Evolutionary conservation across 1,140 invertebrate species (phyloP), one percentile per base, ranked within the genome.

Genomic region (Mylabris phalerata): DNA sequence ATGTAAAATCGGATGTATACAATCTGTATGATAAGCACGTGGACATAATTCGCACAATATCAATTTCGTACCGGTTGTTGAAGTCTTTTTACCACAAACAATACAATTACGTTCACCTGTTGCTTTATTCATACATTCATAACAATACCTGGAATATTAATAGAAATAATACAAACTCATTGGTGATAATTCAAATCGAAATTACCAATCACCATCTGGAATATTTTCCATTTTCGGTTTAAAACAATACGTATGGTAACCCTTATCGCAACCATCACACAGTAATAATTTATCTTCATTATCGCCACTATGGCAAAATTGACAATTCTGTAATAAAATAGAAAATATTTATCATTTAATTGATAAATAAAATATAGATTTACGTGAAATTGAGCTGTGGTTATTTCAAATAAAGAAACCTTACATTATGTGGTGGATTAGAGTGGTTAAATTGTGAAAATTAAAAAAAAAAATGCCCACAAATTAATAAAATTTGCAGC

Each of bases 171-270:
- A 19, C 19, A 2, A 19, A 19, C 1, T 19, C 19, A 19, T 19
- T 19, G 19, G 19, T 19, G 19, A 19, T 13, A 4, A 44, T 6
- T 44, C 2, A 4, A 44, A 44, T 32, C 39, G 26, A 26, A 48
- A 9, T 9, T 71, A 98, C 95, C 95, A 98, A 74, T 98, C 94
- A 59, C 95, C 95, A 69, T 97, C 93, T 41, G 95, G 95, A 78
- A 91, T 96, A 68, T 87, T 89, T 56, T 94, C 92, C 89, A 98
- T 93, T 77, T 92, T 89, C 63, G 95, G 95, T 78, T 93, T 94
- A 80, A 98, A 98, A 79, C 95, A 98, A 73, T 98, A 98, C 45
- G 93, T 98, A 79, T 98, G 95, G 75, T 97, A 98, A 48, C 95
- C 95, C 75, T 93, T 92, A 78, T 98, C 95, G 80, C 95, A 98